Evolutionary conservation across 1,140 invertebrate species (phyloP).

Genomic region (Papilio helenus): DNA sequence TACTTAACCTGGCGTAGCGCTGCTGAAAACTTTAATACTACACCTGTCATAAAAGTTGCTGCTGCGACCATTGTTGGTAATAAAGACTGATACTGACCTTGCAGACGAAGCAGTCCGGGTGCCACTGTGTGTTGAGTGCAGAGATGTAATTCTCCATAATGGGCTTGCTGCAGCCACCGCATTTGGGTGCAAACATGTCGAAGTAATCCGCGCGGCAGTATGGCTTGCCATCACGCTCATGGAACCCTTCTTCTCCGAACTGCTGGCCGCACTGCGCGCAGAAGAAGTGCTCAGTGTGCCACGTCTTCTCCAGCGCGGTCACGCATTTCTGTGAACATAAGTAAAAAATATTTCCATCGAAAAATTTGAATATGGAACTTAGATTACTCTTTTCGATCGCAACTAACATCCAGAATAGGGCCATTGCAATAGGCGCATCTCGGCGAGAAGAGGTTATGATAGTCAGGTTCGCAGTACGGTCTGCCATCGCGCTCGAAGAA

Average conservation of each 20-base stretch:
- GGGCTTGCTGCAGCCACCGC: slow-evolving; percentile 97
- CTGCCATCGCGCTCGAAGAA: slow-evolving; percentile 99
- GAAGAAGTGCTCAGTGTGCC: slow-evolving; percentile 99
- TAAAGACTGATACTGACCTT: slow-evolving; percentile 89
- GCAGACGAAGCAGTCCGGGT: slow-evolving; percentile 99
- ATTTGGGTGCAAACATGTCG: slow-evolving; percentile 99
- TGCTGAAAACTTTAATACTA: slow-evolving; percentile 35
- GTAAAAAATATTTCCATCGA: slow-evolving; percentile 16
- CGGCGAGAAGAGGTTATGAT: slow-evolving; percentile 99
- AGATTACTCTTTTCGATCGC: neutral
- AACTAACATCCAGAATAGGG: slow-evolving; percentile 97
- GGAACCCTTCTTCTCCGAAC: slow-evolving; percentile 98
- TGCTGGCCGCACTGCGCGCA: slow-evolving; percentile 98
- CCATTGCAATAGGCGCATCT: slow-evolving; percentile 99
- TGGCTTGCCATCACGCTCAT: slow-evolving; percentile 96
- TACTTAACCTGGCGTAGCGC: slow-evolving; percentile 73
- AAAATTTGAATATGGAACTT: neutral
- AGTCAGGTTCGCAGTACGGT: slow-evolving; percentile 99
- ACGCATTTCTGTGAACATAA: slow-evolving; percentile 95
- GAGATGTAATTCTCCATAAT: slow-evolving; percentile 99
- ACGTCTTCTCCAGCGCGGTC: slow-evolving; percentile 98
- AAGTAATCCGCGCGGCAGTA: slow-evolving; percentile 98
- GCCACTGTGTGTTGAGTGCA: slow-evolving; percentile 98
- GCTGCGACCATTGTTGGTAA: neutral
- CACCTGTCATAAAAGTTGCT: slow-evolving; percentile 29